These are phyloP conservation scores for Orientallactaga sibirica DNA, from an alignment of 2,797 vertebrate species.

Conservation along the genomic window DNA sequence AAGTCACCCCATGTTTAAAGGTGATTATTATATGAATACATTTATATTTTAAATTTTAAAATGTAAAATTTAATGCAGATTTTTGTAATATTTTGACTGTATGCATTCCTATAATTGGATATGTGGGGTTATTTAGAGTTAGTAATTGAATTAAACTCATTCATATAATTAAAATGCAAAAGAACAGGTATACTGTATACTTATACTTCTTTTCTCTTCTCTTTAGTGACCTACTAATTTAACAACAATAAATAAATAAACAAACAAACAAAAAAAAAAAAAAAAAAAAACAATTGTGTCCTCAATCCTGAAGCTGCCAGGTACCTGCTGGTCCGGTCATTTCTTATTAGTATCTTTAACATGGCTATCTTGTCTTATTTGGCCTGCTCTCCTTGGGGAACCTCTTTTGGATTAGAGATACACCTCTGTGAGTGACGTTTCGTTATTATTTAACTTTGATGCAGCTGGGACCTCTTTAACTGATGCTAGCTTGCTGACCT, in stretches of 20 bases:
- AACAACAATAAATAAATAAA: background rate
- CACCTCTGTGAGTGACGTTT: constrained; percentile 57
- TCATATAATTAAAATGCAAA: background rate
- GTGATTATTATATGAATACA: constrained; percentile 58
- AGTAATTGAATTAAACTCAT: background rate
- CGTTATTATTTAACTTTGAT: constrained; percentile 77
- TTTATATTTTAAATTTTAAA: constrained; percentile 13
- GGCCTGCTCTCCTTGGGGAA: constrained; percentile 56
- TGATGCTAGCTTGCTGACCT: constrained; percentile 77
- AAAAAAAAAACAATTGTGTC: background rate
- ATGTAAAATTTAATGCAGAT: constrained; percentile 30
- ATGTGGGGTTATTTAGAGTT: background rate
- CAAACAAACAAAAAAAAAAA: background rate
- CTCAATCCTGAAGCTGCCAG: background rate
- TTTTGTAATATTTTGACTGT: constrained; percentile 16
- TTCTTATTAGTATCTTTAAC: constrained; percentile 52
- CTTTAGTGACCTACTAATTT: background rate
- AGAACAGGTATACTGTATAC: background rate
- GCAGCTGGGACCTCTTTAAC: constrained; percentile 77
- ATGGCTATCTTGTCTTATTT: constrained; percentile 53
- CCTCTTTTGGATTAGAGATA: constrained; percentile 66
- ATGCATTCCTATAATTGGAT: constrained; percentile 62
- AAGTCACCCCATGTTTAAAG: constrained; percentile 59
- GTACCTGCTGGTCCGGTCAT: constrained; percentile 57
- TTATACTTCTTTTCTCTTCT: constrained; percentile 15